Evolutionary conservation across 2,888 invertebrate genomes (phyloP).

Genomic region (Drosophila sordidula): DNA sequence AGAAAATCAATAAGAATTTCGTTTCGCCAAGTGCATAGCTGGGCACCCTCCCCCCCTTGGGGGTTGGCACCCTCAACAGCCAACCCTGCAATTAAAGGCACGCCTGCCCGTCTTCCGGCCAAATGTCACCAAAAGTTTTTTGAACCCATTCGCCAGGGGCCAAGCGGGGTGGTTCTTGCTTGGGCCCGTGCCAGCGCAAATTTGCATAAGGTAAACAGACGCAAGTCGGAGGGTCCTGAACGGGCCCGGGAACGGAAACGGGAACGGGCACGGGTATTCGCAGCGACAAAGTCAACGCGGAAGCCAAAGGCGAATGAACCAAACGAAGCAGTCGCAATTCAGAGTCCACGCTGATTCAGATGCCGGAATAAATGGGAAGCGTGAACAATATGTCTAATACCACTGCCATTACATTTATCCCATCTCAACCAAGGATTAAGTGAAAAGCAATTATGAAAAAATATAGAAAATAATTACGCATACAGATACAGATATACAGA

Average conservation of each 20-base stretch:
- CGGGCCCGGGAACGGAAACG: too few species aligned
- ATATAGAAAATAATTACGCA: too few species aligned
- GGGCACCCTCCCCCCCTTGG: too few species aligned
- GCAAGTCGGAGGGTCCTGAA: constrained; percentile 3
- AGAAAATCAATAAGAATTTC: constrained; percentile 67
- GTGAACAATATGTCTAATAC: too few species aligned
- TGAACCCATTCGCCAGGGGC: constrained; percentile 57
- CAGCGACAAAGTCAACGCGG: background rate
- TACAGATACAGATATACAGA: too few species aligned
- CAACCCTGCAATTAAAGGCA: constrained; percentile 61
- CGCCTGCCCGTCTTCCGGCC: constrained; percentile 59
- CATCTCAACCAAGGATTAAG: too few species aligned
- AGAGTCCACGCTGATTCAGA: background rate
- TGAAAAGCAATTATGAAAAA: too few species aligned
- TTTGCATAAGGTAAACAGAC: constrained; percentile 68
- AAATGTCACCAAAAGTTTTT: constrained; percentile 79
- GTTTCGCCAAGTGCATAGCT: constrained; percentile 58
- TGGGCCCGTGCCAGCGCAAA: constrained; percentile 36
- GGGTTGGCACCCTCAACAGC: background rate
- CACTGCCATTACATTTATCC: too few species aligned
- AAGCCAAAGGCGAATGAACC: constrained; percentile 53
- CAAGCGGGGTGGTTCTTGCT: constrained; percentile 26
- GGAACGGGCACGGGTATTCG: too few species aligned
- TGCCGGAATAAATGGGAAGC: background rate
- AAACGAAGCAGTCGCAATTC: constrained; percentile 6